Conservation (phyloP, 2,113 vertebrate genomes). For the Pelodiscus sinensis region DNA sequence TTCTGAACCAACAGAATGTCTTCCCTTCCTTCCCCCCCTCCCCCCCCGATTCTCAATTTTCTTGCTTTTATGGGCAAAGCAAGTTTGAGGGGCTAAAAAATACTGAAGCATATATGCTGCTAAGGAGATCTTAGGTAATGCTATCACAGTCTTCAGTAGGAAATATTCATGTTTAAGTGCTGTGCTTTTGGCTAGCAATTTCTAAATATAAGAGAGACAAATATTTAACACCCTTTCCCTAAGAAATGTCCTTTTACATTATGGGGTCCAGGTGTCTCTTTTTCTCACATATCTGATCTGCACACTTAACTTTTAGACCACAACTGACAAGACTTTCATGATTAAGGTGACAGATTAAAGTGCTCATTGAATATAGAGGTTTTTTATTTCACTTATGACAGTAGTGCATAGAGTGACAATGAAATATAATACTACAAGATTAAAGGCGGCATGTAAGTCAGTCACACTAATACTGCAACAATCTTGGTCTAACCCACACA, state of each 20-base stretch:
- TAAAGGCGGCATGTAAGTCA: constrained; percentile 74
- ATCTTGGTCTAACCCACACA: constrained; percentile 69
- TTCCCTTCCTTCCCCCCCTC: too few species aligned
- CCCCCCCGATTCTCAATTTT: background rate
- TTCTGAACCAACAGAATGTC: background rate
- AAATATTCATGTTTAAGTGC: background rate
- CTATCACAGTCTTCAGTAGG: background rate
- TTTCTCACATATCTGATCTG: constrained; percentile 67
- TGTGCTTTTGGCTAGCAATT: background rate
- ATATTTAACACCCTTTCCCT: constrained; percentile 44
- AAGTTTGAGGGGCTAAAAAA: background rate
- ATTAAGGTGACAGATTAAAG: constrained; percentile 79
- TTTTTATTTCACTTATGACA: constrained; percentile 79
- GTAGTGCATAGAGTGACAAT: constrained; percentile 68
- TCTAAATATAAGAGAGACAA: constrained; percentile 4
- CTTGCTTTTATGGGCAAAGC: background rate
- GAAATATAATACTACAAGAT: constrained; percentile 81
- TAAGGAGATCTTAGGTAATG: background rate
- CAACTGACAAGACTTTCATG: constrained; percentile 71
- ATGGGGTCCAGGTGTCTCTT: constrained; percentile 68
- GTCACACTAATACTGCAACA: constrained; percentile 64
- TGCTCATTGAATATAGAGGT: constrained; percentile 66
- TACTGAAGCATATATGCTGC: background rate
- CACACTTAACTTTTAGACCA: constrained; percentile 69
- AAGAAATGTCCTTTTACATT: constrained; percentile 49